A percentile compares a stretch with the other conserved stretches of the same genome.
Evolutionary conservation across 2,888 invertebrate species (phyloP).

Genomic region (Cyaniris semiargus): DNA sequence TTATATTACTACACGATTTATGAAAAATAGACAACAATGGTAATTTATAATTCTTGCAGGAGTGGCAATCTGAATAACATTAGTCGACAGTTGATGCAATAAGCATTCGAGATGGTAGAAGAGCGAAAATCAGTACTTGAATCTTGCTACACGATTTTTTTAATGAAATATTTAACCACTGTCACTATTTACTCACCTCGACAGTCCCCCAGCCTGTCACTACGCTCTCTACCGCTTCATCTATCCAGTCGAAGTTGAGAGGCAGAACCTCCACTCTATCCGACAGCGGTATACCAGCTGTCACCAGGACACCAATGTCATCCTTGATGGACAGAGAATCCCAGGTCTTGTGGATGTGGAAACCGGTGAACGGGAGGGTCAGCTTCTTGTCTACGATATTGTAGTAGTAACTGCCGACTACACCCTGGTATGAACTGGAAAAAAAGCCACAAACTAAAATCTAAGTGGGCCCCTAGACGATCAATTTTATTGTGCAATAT

Average conservation of each 20-base stretch:
- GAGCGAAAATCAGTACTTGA: too few relatives aligned
- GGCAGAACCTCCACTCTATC: slow-evolving; percentile 39
- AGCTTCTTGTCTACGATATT: slow-evolving; percentile 36
- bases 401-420: slow-evolving; percentile 50
- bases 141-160: too few relatives aligned
- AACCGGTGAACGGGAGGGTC: slow-evolving; percentile 40
- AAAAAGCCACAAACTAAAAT: neutral
- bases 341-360: slow-evolving; percentile 49
- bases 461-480: too few relatives aligned
- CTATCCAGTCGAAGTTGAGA: slow-evolving; percentile 41
- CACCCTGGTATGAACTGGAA: slow-evolving; percentile 44
- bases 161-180: too few relatives aligned
- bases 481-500: too few relatives aligned
- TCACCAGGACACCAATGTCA: slow-evolving; percentile 48
- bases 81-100: too few relatives aligned
- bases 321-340: slow-evolving; percentile 46
- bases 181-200: slow-evolving; percentile 39
- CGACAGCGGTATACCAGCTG: slow-evolving; percentile 38
- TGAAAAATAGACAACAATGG: too few relatives aligned
- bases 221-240: slow-evolving; percentile 38
- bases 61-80: too few relatives aligned
- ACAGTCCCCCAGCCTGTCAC: slow-evolving; percentile 54
- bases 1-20: too few relatives aligned
- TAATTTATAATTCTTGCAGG: too few relatives aligned
- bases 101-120: too few relatives aligned